These are phyloP conservation scores for Rousettus leschenaultii DNA, from an alignment of 2,113 vertebrate species.

Conservation along the genomic window DNA sequence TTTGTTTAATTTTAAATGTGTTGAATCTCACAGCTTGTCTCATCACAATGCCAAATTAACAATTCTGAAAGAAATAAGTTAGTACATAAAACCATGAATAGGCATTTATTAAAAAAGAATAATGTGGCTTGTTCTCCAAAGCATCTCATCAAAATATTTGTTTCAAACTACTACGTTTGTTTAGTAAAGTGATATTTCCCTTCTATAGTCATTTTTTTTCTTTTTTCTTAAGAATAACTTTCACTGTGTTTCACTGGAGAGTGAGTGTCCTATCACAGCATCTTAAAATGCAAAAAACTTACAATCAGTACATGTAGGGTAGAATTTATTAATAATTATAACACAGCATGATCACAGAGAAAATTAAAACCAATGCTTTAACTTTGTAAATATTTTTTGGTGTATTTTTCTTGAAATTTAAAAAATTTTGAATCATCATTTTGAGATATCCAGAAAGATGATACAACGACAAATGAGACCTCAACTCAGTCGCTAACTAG, in stretches of 20 bases:
- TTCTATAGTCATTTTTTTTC: neutral
- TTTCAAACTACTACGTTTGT: conserved; percentile 23
- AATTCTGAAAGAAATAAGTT: neutral
- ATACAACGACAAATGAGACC: neutral
- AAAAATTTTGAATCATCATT: neutral
- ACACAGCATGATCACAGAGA: neutral
- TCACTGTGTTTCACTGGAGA: neutral
- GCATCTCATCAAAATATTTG: conserved; percentile 55
- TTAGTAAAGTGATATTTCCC: neutral
- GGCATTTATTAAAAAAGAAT: conserved; percentile 10
- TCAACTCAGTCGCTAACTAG: neutral
- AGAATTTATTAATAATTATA: neutral
- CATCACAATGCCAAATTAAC: conserved; percentile 49
- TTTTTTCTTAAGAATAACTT: neutral
- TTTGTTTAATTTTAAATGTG: conserved; percentile 9
- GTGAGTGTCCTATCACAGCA: neutral
- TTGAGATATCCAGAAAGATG: neutral
- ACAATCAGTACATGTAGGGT: neutral
- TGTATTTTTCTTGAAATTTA: neutral
- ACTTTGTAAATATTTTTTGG: neutral
- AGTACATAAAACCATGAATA: neutral
- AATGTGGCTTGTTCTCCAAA: neutral
- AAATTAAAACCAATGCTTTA: neutral
- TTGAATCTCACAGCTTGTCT: conserved; percentile 3
- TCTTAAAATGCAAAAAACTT: neutral